These are phyloP conservation scores for Cherax destructor DNA, from an alignment of 1,140 invertebrate genomes.

Conservation along the genomic window DNA sequence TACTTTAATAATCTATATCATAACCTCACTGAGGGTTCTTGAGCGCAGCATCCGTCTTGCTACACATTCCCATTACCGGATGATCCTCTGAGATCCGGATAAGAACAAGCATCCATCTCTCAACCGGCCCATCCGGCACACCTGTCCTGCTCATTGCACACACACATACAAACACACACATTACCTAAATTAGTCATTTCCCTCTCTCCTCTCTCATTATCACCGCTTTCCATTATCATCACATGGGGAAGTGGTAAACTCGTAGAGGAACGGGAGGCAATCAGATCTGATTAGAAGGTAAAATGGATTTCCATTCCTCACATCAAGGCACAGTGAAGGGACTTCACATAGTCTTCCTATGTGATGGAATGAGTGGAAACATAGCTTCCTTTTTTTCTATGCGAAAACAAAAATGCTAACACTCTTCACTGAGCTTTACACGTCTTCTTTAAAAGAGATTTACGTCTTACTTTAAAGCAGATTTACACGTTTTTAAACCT, in stretches of 20 bases:
- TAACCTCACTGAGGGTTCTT: neutral
- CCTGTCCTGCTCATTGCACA: neutral
- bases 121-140: neutral
- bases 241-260: neutral
- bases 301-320: no score
- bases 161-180: neutral
- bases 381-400: no score
- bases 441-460: no score
- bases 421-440: no score
- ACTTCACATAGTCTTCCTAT: no score
- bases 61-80: neutral
- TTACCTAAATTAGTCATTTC: neutral
- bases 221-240: neutral
- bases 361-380: no score
- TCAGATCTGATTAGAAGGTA: no score
- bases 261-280: no score
- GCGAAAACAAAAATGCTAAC: no score
- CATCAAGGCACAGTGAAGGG: no score
- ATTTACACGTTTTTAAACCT: no score
- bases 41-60: neutral
- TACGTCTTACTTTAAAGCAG: no score
- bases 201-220: neutral
- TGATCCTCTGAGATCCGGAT: neutral
- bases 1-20: neutral
- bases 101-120: conserved; percentile 2